A percentile compares a stretch with the other conserved stretches of the same genome.
Evolutionary conservation across 2,113 vertebrate genomes (phyloP).

Genomic region (Lichenostomus cassidix): DNA sequence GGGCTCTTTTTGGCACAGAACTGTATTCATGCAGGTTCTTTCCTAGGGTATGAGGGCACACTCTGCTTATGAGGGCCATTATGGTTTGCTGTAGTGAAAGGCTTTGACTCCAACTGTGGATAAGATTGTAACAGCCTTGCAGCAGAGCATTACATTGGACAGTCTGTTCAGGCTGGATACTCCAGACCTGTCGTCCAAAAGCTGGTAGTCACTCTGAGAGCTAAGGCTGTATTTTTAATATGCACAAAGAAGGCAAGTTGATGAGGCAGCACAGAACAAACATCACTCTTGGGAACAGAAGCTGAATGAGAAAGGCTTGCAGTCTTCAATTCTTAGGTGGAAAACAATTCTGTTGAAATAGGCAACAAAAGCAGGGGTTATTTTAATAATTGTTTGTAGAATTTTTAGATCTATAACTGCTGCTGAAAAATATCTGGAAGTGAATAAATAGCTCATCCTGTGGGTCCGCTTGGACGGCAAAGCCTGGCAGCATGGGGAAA

Average conservation of each 20-base stretch:
- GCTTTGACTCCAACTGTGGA: not conserved
- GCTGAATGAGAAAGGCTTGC: not conserved
- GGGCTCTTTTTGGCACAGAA: not conserved
- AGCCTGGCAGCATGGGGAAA: not conserved
- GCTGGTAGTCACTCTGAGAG: not conserved
- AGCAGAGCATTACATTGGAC: not conserved
- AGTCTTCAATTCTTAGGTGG: not conserved
- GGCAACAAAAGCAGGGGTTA: not conserved
- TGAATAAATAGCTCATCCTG: not conserved
- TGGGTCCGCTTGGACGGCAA: not conserved
- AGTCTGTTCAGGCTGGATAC: not conserved
- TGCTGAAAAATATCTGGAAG: not conserved
- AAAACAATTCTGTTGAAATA: not conserved
- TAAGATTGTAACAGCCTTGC: not conserved
- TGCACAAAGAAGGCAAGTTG: not conserved
- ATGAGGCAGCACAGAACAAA: constrained; percentile 4
- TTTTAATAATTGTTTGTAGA: constrained; percentile 1
- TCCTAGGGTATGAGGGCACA: not conserved
- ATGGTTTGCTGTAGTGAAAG: not conserved
- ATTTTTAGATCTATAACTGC: not conserved
- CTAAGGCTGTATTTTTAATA: not conserved
- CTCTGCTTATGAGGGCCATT: not conserved
- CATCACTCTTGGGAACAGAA: not conserved
- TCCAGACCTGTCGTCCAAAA: not conserved
- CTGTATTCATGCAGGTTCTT: not conserved